A percentile compares a stretch with the other conserved stretches of the same genome.
Conservation (phyloP, 1,140 invertebrate species). For the Solenopsis fugax region DNA sequence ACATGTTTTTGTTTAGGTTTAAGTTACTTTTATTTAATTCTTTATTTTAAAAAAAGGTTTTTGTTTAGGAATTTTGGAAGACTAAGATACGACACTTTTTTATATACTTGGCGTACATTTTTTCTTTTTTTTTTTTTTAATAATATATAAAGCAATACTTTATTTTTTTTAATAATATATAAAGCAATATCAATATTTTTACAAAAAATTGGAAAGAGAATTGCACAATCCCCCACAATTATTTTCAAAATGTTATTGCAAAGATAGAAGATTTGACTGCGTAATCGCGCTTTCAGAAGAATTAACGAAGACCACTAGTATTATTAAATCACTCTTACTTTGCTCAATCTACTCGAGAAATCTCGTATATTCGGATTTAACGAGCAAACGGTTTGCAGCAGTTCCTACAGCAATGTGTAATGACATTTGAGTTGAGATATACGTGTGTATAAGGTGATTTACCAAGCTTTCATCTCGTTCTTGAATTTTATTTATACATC, state of each 20-base stretch:
- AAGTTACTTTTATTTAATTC: no score
- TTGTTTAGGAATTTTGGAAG: no score
- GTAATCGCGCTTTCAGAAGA: neutral
- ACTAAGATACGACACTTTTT: no score
- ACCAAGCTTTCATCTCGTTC: neutral
- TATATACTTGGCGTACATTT: no score
- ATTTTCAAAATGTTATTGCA: neutral
- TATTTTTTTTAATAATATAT: no score
- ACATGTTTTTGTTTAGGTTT: no score
- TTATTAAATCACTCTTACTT: neutral
- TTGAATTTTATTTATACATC: neutral
- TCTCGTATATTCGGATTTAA: neutral
- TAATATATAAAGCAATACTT: no score
- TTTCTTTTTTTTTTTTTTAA: no score
- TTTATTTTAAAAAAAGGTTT: no score
- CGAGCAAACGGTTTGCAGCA: neutral
- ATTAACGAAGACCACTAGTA: neutral
- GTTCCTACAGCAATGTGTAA: conserved; percentile 1
- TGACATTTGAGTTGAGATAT: conserved; percentile 6
- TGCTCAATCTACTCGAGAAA: neutral
- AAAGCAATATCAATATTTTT: neutral
- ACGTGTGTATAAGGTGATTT: neutral
- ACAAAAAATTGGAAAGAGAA: neutral
- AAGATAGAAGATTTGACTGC: neutral
- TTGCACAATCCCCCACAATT: neutral